These are phyloP conservation scores for Caligus rogercresseyi DNA, from an alignment of 1,140 invertebrate species.

Conservation along the genomic window DNA sequence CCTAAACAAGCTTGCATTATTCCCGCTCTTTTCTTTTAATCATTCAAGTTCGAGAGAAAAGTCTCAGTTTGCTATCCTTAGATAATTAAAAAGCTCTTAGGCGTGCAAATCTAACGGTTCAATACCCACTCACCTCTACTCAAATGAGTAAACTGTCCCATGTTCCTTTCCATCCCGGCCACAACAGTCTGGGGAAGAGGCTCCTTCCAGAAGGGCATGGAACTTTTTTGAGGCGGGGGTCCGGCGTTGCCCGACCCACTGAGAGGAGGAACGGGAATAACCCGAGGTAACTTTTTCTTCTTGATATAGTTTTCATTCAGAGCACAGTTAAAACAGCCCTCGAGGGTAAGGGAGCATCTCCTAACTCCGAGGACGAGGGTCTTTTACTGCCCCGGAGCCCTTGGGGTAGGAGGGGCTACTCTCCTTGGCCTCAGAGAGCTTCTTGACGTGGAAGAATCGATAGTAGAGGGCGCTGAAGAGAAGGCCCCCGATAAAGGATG, in stretches of 20 bases:
- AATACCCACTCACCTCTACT: background rate
- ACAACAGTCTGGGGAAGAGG: conserved; percentile 39
- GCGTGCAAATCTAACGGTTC: too few species aligned
- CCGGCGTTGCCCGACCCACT: conserved; percentile 23
- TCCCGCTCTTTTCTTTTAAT: too few species aligned
- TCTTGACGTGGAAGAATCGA: conserved; percentile 44
- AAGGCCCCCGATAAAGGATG: conserved; percentile 56
- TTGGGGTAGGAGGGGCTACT: conserved; percentile 20
- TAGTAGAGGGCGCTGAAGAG: conserved; percentile 69
- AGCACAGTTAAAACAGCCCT: conserved; percentile 67
- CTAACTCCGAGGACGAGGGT: conserved; percentile 8
- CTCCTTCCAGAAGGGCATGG: conserved; percentile 58
- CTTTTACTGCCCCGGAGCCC: conserved; percentile 21
- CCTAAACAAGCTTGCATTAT: too few species aligned
- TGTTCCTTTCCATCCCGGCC: background rate
- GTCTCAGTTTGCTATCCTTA: too few species aligned
- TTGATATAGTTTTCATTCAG: conserved; percentile 57
- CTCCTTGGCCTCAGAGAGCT: conserved; percentile 28
- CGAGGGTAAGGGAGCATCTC: too few species aligned
- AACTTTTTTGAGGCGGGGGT: conserved; percentile 25
- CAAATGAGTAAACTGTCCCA: background rate
- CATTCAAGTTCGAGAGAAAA: too few species aligned
- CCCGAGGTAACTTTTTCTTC: conserved; percentile 76
- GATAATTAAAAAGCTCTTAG: too few species aligned
- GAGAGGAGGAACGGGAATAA: conserved; percentile 45